Base-by-base conservation (phyloP, 2,888 invertebrate genomes). In the Saturnia pavonia region DNA sequence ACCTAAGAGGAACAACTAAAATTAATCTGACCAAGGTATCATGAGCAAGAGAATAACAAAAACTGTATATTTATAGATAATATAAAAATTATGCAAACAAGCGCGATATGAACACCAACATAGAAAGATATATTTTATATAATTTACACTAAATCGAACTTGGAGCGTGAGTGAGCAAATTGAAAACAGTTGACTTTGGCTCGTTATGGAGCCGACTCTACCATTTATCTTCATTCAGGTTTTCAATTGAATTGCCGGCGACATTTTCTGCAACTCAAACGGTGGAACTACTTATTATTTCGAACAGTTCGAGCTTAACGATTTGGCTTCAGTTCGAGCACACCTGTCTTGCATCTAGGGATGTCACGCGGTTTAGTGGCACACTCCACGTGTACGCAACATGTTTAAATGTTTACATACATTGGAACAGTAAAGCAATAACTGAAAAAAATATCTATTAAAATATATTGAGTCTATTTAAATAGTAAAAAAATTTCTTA, bases 151-250 rank as follows among this genome's bases (percentile, higher is more conserved):
- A 88, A 90, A 91, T 89, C 88, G 87, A 87, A 86, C 81, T 81
- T 83, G 83, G 85, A 86, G 82, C 80, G 78, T 74, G 82, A 77
- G 77, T 82, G 82, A 84, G 85, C 87, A 91, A 93, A 93, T 92
- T 92, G 92, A 91, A 92, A 93, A 91, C 92, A 92, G 91, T 90
- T 88, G 89, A 89, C 84, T 89, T 85, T 79, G 85, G 84, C 91
- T 93, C 91, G 92, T 93, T 93, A 92, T 87, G 85, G 85, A 88
- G 86, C 87, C 88, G 88, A 86, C 83, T 91, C 79, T 79, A 85
- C 89, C 92, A 92, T 92, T 92, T 93, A 91, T 93, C 93, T 91
- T 91, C 89, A 92, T 92, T 92, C 90, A 87, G 88, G 85, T 88
- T 90, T 92, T 90, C 91, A 90, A 90, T 92, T 83, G 89, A 91